Base-by-base conservation (phyloP, 2,888 invertebrate species). In the Macaria liturata region DNA sequence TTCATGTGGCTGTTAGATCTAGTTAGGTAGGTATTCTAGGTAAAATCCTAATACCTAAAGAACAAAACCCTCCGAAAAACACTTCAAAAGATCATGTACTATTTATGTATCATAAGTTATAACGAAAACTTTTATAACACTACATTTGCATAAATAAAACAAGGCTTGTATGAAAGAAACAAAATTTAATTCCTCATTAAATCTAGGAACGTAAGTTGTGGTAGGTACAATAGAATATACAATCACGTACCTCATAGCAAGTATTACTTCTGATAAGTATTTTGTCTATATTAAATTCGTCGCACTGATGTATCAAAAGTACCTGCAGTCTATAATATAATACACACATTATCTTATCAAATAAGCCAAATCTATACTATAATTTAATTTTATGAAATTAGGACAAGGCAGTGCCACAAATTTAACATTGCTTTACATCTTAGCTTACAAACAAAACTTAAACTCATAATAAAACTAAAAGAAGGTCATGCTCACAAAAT, bases 151-250 rank as follows among this genome's bases (percentile, higher is more conserved):
- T 61, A 57, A 58, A 46, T 48, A 54, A 49, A 57, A 57, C 60
- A 43, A 63, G 30, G 34, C 20, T 32, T 20, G 51, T 32, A 59
- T 64, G 63, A 66, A 65, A 66, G 44, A 65, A 67, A 62, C 49
- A 58, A 62, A 50, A 51, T 60, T 65, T 64, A 65, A 64, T 67
- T 62, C 54, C 55, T 49, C 51, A 65, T 49, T 57, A 50, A 61
- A 49, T 49, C 51, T 60, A 64, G 54, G 61, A 65, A 65, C 64
- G 52, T 61, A 64, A 62, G 31, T 49, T 32, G 44, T 45, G 45
- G 44, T 50, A 20, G 8, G 39, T 42, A 42, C n/a, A 42, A n/a
- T 42, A 42, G 3, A 42, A 42, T 8, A 42, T 42, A 42, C 42
- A n/a, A 42, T 42, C 42, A 37, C 34, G 7, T 37, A 37, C 7